These are phyloP conservation scores for Centropus bengalensis DNA, from an alignment of 2,113 vertebrate genomes.

Conservation along the genomic window DNA sequence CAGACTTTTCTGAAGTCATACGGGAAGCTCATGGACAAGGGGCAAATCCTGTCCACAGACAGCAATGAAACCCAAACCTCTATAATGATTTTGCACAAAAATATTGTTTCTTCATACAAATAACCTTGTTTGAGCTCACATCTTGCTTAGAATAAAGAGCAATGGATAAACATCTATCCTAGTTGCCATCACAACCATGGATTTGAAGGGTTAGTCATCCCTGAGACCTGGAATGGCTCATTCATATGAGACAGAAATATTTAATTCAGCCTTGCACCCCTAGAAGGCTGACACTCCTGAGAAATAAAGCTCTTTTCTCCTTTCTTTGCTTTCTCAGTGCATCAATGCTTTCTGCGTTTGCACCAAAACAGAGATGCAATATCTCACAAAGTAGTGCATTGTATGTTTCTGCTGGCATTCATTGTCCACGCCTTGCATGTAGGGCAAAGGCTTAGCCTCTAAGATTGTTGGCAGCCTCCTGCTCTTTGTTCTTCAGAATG, in stretches of 20 bases:
- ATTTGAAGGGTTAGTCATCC: conserved; percentile 42
- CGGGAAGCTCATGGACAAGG: accelerated
- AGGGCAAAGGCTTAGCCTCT: conserved; percentile 50
- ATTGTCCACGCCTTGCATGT: background rate
- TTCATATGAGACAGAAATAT: background rate
- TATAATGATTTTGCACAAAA: background rate
- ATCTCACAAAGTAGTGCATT: conserved; percentile 15
- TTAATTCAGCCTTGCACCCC: background rate
- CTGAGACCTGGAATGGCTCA: background rate
- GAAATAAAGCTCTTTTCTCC: conserved; percentile 14
- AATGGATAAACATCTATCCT: conserved; percentile 23
- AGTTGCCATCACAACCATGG: conserved; percentile 38
- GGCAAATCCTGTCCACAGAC: background rate
- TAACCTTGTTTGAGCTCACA: background rate
- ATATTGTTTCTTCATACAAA: background rate
- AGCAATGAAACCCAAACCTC: background rate
- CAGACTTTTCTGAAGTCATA: accelerated
- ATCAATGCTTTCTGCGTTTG: background rate
- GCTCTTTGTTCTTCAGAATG: conserved; percentile 78
- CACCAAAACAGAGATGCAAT: conserved; percentile 31
- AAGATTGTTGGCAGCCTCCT: conserved; percentile 74
- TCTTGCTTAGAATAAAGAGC: conserved; percentile 34
- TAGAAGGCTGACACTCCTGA: conserved; percentile 7
- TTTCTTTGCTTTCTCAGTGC: background rate
- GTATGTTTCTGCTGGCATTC: conserved; percentile 22